Base-by-base conservation (phyloP, 2,888 invertebrate genomes). In the Xestia xanthographa region DNA sequence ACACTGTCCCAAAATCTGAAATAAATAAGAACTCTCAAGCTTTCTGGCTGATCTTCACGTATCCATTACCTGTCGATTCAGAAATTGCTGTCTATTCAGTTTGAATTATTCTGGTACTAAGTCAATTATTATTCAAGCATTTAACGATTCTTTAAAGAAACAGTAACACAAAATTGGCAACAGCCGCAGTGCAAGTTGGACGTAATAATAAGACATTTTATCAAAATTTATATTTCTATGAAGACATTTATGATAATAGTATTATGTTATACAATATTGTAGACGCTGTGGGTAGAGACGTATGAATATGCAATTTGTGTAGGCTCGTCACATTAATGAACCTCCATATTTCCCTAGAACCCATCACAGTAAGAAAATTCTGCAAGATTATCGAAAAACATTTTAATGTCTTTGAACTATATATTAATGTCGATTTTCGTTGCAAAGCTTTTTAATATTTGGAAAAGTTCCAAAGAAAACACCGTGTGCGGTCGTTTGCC, bases 391-490 rank as follows among this genome's bases (percentile, higher is more conserved):
- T 68, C 20, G 58, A 70, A 72, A 73, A 66, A 50, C 34, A 66
- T 77, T 60, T 66, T 77, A 58, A 75, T 66, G 53, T 75, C 53
- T 83, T 66, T 83, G 75, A 85, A 83, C 41, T 41, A 41, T 81
- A 77, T 79, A 86, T 81, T 83, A 85, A 79, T 68, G 65, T 76
- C 77, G 67, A 86, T 82, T 81, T 81, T 76, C 48, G 45, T 72
- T 78, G 66, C 69, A 80, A 81, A 86, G 72, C 82, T 80, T 87
- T 86, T 88, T 75, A 65, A 66, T 67, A 66, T 94, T 94, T 95
- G 95, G 94, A 94, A 84, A 77, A 78, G 88, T 91, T 93, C 93
- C 94, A 95, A 93, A 88, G 90, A 90, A 91, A 90, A 88, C 91
- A 82, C 85, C 70, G 90, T 92, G 94, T 93, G 93, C 92, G 93